Base-by-base conservation (phyloP, 2,797 vertebrate species). In the Anisognathus igniventris region DNA sequence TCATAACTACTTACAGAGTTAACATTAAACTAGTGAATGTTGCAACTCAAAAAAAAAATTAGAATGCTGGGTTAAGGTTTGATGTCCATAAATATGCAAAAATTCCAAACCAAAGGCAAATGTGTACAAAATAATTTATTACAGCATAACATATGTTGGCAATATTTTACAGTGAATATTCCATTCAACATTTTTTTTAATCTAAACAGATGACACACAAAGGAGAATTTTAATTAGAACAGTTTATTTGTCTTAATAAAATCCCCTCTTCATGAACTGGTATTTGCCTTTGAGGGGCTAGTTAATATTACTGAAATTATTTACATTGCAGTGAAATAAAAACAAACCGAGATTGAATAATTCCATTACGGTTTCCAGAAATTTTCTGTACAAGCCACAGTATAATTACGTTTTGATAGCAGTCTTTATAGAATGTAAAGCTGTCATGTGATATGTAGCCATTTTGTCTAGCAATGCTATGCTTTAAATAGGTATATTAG, bases 71-170 rank as follows among this genome's bases (percentile, higher is more conserved):
- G 27, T 22, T 70, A 8, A 42, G 53, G n/a, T 40, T 9, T 74
- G 12, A 71, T 42, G 56, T 42, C 58, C 35, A 68, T 12, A 74
- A 84, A 66, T 35, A 92, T 2, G 5, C 66, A 96, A 90, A 61
- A 92, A 96, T 21, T 73, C 37, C 96, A 96, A 85, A 66, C 58
- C 47, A 92, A 95, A 95, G 74, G 51, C 75, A 96, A 94, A 60
- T 93, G 95, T 97, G 96, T 98, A 98, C 96, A 98, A 98, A 98
- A 98, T 98, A 98, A 98, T 98, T 98, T 98, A 98, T 98, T 98
- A 97, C 76, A 98, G 97, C 96, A 97, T 97, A 97, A 96, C 95
- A 96, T 90, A 97, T 57, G 95, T 91, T 97, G 96, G 94, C 93
- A 97, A 95, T 97, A 97, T 97, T 96, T 98, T 98, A 98, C 95